Evolutionary conservation across 2,113 vertebrate species (phyloP).

Genomic region (Camelus dromedarius): DNA sequence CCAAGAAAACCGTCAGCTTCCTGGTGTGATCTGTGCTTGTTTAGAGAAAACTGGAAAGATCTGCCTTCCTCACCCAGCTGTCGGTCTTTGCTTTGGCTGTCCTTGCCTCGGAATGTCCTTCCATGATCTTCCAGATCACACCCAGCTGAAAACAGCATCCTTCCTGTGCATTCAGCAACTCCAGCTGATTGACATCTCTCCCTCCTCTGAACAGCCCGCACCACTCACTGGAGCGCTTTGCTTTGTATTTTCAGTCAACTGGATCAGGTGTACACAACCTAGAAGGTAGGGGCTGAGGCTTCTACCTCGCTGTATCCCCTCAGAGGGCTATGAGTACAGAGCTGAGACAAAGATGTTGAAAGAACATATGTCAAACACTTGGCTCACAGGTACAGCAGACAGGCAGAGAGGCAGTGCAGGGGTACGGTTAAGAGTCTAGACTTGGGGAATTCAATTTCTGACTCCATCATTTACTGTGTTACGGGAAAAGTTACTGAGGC

Average conservation of each 20-base stretch:
- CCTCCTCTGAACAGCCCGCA: not conserved
- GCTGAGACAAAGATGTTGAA: not conserved
- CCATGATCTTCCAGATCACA: not conserved
- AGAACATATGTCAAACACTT: not conserved
- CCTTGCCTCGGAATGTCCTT: not conserved
- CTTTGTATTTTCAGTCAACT: not conserved
- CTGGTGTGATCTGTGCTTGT: not conserved
- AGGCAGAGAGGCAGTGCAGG: not conserved
- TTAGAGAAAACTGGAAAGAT: not conserved
- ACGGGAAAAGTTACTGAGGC: not conserved
- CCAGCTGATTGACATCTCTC: not conserved
- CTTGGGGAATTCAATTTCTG: not conserved
- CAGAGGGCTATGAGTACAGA: not conserved
- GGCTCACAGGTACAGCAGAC: fast-evolving
- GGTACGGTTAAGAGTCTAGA: too few species aligned
- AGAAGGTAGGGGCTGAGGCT: not conserved
- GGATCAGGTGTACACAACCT: not conserved
- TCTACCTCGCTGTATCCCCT: not conserved
- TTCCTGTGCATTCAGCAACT: not conserved
- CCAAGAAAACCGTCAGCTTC: not conserved
- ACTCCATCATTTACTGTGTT: not conserved
- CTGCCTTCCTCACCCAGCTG: not conserved
- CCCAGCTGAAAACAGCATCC: not conserved
- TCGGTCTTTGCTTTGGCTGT: not conserved
- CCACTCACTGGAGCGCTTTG: not conserved